Evolutionary conservation across 2,113 vertebrate genomes (phyloP).

Genomic region (Anas platyrhynchos): DNA sequence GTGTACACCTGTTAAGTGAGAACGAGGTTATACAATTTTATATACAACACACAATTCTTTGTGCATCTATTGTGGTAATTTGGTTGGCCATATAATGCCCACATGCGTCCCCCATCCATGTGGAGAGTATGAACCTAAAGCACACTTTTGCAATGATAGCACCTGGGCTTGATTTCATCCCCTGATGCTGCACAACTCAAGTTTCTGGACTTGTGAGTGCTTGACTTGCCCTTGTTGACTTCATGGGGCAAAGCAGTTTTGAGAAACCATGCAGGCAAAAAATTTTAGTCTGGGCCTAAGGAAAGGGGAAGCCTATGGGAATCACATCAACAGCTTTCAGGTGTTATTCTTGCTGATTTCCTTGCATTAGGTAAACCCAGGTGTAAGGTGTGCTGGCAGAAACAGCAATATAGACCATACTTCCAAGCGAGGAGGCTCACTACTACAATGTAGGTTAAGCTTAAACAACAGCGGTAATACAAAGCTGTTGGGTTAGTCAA

Average conservation of each 20-base stretch:
- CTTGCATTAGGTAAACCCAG: not conserved
- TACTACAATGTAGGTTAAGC: not conserved
- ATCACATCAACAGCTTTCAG: not conserved
- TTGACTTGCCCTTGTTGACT: not conserved
- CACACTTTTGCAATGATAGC: not conserved
- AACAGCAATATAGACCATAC: not conserved
- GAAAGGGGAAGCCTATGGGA: not conserved
- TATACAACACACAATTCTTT: accelerated
- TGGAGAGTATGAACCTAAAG: not conserved
- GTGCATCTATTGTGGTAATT: not conserved
- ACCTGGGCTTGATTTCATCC: not conserved
- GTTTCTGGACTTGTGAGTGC: not conserved
- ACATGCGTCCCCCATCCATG: not conserved
- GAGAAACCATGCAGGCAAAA: not conserved
- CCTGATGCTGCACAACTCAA: not conserved
- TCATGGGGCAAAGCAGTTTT: not conserved
- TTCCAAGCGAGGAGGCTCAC: not conserved
- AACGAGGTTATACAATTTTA: not conserved
- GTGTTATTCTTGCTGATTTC: not conserved
- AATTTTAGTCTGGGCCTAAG: not conserved
- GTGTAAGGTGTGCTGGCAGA: not conserved
- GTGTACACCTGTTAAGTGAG: not conserved
- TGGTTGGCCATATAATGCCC: not conserved
- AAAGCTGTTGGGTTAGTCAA: not conserved
- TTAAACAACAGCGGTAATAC: not conserved